Percentiles rank a stretch among this genome's conserved stretches.
Conservation (phyloP, 53 echinoderm and acorn worm species). For the Temnopleurus reevesii region DNA sequence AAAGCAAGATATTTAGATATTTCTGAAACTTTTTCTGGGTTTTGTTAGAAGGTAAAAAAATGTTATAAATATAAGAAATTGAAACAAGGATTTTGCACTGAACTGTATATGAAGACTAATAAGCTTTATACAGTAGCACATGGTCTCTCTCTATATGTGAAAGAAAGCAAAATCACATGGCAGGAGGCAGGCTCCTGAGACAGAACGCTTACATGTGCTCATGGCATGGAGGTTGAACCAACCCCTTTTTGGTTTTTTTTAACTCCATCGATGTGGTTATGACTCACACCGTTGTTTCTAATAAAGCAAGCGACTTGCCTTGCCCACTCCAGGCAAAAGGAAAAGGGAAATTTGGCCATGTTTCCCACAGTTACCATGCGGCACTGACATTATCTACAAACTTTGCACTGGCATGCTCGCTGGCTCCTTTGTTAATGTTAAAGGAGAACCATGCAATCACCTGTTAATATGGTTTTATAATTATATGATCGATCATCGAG, state of each 20-base stretch:
- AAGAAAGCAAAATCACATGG: background rate
- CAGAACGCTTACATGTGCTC: background rate
- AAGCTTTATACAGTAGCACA: no score
- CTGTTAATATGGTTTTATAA: no score
- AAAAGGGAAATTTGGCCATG: conserved; percentile 26
- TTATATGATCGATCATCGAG: no score
- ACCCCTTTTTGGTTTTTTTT: background rate
- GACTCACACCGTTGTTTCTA: conserved; percentile 13
- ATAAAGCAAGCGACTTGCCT: background rate
- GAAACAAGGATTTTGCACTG: no score
- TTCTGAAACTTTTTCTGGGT: no score
- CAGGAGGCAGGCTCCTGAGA: background rate
- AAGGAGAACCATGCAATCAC: no score
- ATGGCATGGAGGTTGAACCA: background rate
- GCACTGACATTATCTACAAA: conserved; percentile 4
- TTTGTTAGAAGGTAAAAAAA: no score
- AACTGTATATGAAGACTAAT: no score
- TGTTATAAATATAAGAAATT: no score
- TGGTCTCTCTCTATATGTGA: no score
- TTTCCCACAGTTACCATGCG: background rate
- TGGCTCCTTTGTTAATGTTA: background rate
- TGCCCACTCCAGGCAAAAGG: background rate
- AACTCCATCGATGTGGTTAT: conserved; percentile 5
- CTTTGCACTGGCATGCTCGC: no score
- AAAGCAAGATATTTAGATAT: no score